Percentiles rank a stretch among this genome's conserved stretches.
These are phyloP conservation scores for Pangasius mekongensis DNA, from an alignment of 2,797 vertebrate species.

Conservation along the genomic window DNA sequence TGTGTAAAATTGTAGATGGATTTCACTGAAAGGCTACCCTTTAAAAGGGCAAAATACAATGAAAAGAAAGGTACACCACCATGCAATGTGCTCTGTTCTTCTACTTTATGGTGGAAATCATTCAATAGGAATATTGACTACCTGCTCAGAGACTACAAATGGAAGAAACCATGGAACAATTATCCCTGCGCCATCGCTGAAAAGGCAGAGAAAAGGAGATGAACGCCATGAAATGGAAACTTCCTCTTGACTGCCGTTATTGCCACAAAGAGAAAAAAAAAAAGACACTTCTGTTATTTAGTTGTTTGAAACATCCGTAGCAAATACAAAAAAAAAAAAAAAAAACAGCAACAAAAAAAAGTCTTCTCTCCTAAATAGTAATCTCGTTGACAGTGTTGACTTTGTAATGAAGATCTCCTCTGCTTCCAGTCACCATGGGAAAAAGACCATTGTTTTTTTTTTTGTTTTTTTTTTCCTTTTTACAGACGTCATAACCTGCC, in stretches of 20 bases:
- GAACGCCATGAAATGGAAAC: slow-evolving; percentile 69
- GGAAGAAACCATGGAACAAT: slow-evolving; percentile 56
- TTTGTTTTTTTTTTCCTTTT: slow-evolving; percentile 38
- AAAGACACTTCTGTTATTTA: slow-evolving; percentile 49
- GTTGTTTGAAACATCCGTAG: slow-evolving; percentile 56
- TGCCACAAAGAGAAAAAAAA: slow-evolving; percentile 63
- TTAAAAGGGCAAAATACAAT: slow-evolving; percentile 78
- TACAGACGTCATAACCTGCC: slow-evolving; percentile 72
- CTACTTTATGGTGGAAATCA: slow-evolving; percentile 61
- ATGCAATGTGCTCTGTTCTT: slow-evolving; percentile 54
- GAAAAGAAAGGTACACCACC: slow-evolving; percentile 49
- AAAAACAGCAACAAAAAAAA: slow-evolving; percentile 19
- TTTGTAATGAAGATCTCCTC: slow-evolving; percentile 74
- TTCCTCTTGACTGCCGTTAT: slow-evolving; percentile 64
- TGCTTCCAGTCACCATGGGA: slow-evolving; percentile 70
- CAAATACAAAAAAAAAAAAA: slow-evolving; percentile 51
- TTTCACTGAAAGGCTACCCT: slow-evolving; percentile 78
- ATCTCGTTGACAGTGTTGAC: slow-evolving; percentile 74
- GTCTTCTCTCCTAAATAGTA: slow-evolving; percentile 64
- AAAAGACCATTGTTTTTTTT: slow-evolving; percentile 2
- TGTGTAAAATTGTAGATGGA: slow-evolving; percentile 73
- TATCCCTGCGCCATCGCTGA: slow-evolving; percentile 53
- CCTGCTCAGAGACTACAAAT: slow-evolving; percentile 53
- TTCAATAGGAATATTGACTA: slow-evolving; percentile 58
- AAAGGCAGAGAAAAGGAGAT: slow-evolving; percentile 58